A percentile compares a stretch with the other conserved stretches of the same genome.
These are phyloP conservation scores for Dendroctonus valens DNA, from an alignment of 1,140 invertebrate genomes.

Conservation along the genomic window DNA sequence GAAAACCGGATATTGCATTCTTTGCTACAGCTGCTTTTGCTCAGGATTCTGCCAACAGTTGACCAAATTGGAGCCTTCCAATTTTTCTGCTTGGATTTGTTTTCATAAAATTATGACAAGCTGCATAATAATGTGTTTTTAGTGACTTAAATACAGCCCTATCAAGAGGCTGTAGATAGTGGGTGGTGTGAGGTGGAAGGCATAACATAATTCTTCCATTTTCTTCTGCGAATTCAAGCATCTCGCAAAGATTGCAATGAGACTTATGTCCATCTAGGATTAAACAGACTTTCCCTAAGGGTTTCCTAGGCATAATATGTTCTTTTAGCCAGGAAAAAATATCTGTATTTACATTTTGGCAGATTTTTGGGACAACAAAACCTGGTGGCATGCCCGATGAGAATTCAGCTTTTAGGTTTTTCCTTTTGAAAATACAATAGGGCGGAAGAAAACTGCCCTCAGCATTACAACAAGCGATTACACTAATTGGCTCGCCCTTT, in stretches of 20 bases:
- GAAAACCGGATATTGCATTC: constrained; percentile 33
- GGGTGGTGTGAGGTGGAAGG: constrained; percentile 43
- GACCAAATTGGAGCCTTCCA: constrained; percentile 23
- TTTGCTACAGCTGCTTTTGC: constrained; percentile 20
- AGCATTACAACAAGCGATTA: constrained; percentile 41
- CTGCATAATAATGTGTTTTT: constrained; percentile 28
- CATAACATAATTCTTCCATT: constrained; percentile 45
- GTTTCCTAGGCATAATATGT: constrained; percentile 24
- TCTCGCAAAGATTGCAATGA: constrained; percentile 33
- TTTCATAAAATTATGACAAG: constrained; percentile 31
- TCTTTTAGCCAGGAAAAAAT: constrained; percentile 38
- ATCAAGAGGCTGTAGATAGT: constrained; percentile 47
- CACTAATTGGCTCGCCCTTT: constrained; percentile 46
- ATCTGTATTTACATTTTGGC: constrained; percentile 43
- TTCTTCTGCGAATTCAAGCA: constrained; percentile 40
- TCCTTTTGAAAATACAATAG: constrained; percentile 45
- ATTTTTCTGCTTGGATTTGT: constrained; percentile 25
- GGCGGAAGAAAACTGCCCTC: constrained; percentile 18
- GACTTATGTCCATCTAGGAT: constrained; percentile 36
- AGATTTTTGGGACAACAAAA: constrained; percentile 40
- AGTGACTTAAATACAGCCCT: constrained; percentile 39
- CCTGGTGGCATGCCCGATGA: constrained; percentile 42
- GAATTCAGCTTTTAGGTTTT: constrained; percentile 47
- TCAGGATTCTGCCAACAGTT: constrained; percentile 24
- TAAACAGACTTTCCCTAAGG: constrained; percentile 34